Conservation (phyloP, 2,797 vertebrate species). For the Poecile montanus region DNA sequence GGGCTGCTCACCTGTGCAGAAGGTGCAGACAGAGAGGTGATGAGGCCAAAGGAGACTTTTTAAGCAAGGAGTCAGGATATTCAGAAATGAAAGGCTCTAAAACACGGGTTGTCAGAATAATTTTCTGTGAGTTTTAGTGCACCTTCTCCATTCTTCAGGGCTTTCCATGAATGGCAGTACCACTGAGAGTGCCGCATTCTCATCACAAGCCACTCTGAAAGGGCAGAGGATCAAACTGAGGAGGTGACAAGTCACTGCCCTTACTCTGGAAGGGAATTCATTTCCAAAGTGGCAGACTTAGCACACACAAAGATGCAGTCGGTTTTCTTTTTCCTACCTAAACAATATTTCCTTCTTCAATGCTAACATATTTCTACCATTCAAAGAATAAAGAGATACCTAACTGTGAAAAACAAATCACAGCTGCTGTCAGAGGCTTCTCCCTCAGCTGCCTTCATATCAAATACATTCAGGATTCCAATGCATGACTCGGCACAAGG, state of each 20-base stretch:
- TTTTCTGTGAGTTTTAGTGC: neutral
- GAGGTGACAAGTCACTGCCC: neutral
- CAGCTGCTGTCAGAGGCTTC: conserved; percentile 28
- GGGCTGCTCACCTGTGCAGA: neutral
- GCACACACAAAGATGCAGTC: neutral
- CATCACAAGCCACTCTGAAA: neutral
- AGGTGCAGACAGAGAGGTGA: neutral
- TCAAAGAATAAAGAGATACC: neutral
- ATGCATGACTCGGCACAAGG: neutral
- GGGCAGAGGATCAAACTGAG: neutral
- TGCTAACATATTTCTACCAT: conserved; percentile 23
- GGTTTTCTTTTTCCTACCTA: neutral
- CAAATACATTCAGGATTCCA: neutral
- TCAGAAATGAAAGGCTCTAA: neutral
- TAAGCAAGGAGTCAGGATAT: neutral
- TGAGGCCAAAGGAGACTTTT: neutral
- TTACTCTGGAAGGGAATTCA: neutral
- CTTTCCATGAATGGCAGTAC: neutral
- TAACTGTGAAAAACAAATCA: conserved; percentile 52
- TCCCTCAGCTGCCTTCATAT: neutral
- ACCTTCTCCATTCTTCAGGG: neutral
- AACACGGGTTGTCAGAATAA: neutral
- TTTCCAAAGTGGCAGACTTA: neutral
- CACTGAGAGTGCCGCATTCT: neutral
- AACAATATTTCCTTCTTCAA: neutral